Evolutionary conservation across 2,888 invertebrate species (phyloP).

Genomic region (Bimastos eiseni): DNA sequence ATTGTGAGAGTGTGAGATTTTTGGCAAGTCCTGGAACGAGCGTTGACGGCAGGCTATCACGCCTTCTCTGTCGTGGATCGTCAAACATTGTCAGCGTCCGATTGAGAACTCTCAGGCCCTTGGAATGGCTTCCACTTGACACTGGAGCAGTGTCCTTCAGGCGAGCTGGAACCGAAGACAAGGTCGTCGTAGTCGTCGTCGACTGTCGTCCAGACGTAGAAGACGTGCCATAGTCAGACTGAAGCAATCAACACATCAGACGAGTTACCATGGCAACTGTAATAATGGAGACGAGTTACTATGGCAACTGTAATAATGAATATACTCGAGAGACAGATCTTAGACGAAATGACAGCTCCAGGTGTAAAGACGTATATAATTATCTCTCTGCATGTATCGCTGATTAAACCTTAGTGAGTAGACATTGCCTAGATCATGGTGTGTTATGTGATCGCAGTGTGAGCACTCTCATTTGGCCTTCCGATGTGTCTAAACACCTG

Average conservation of each 20-base stretch:
- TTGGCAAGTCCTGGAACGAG: not conserved
- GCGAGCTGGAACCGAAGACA: slow-evolving; percentile 17
- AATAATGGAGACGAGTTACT: too few relatives aligned
- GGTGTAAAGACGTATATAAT: too few relatives aligned
- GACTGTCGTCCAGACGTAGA: slow-evolving; percentile 20
- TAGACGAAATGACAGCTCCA: not conserved
- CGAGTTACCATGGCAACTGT: not conserved
- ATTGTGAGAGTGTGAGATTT: slow-evolving; percentile 14
- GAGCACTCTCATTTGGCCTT: too few relatives aligned
- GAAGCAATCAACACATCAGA: not conserved
- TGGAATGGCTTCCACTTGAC: not conserved
- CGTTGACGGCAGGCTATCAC: slow-evolving; percentile 10
- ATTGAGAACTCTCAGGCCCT: not conserved
- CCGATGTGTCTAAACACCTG: not conserved
- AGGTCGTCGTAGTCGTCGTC: not conserved
- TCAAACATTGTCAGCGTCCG: not conserved
- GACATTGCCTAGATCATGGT: too few relatives aligned
- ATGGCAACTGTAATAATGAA: too few relatives aligned
- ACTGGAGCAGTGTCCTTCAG: slow-evolving; percentile 18
- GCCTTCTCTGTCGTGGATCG: slow-evolving; percentile 16
- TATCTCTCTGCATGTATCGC: too few relatives aligned
- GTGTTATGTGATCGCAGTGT: too few relatives aligned
- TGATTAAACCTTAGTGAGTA: too few relatives aligned
- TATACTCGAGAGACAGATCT: too few relatives aligned
- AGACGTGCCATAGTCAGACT: slow-evolving; percentile 22